Evolutionary conservation across 1,140 invertebrate genomes (phyloP).

Genomic region (Phymorhynchus buccinoides): DNA sequence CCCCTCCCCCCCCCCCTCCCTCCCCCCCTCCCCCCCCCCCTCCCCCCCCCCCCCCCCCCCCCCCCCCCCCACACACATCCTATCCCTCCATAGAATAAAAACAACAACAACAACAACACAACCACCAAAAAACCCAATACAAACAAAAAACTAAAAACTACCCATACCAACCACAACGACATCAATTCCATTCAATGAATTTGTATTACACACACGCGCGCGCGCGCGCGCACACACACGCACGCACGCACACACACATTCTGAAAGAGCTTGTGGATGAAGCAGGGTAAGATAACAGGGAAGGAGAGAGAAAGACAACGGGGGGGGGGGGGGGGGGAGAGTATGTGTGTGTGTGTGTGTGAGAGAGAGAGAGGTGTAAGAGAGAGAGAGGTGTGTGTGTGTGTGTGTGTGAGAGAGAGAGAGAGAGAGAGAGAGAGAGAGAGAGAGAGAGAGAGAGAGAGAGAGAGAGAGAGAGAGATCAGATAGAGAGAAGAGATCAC

Average conservation of each 20-base stretch:
- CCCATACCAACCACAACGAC: too few relatives aligned
- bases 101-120: neutral
- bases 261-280: too few relatives aligned
- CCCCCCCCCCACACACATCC: too few relatives aligned
- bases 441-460: neutral
- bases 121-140: too few relatives aligned
- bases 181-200: too few relatives aligned
- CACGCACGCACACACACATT: neutral
- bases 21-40: slow-evolving; percentile 9
- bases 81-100: neutral
- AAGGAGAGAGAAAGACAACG: too few relatives aligned
- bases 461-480: neutral
- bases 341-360: too few relatives aligned
- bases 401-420: neutral
- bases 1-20: neutral
- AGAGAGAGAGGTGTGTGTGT: neutral
- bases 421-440: neutral
- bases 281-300: too few relatives aligned
- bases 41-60: neutral
- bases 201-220: neutral
- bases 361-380: neutral
- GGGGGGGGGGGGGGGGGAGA: neutral
- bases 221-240: neutral
- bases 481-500: too few relatives aligned
- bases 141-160: too few relatives aligned